Percentiles rank a stretch among this genome's conserved stretches.
Evolutionary conservation across 1,140 invertebrate genomes (phyloP).

Genomic region (Dreissena rostriformis): DNA sequence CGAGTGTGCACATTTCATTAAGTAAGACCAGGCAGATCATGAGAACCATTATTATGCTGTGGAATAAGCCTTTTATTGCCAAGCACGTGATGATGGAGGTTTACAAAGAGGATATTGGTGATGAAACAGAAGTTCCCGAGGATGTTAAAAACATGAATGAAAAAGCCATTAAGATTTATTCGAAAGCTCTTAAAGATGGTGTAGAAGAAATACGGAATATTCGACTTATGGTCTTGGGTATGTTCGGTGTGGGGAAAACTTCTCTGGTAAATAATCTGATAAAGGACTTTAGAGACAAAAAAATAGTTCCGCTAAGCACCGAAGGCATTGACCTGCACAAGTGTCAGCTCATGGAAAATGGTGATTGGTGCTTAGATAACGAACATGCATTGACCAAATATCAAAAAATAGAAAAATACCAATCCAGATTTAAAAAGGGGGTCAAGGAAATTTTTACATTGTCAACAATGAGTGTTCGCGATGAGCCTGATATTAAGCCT

Average conservation of each 20-base stretch:
- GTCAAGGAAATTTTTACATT: too few species aligned
- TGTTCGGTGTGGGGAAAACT: not conserved
- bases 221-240: not conserved
- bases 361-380: not conserved
- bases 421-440: too few species aligned
- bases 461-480: not conserved
- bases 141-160: not conserved
- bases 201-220: not conserved
- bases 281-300: not conserved
- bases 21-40: not conserved
- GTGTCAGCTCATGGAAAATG: not conserved
- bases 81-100: not conserved
- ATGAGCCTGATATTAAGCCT: not conserved
- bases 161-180: not conserved
- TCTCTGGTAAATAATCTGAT: not conserved
- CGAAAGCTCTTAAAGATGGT: not conserved
- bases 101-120: not conserved
- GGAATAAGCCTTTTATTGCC: not conserved
- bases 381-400: not conserved
- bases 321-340: not conserved
- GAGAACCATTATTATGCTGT: not conserved
- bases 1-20: not conserved
- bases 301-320: not conserved
- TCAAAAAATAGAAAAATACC: not conserved
- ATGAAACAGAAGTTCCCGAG: not conserved